phyloP scores from a whole-genome alignment of 2,888 invertebrate genomes.

The Silvanus unidentatus region DNA sequence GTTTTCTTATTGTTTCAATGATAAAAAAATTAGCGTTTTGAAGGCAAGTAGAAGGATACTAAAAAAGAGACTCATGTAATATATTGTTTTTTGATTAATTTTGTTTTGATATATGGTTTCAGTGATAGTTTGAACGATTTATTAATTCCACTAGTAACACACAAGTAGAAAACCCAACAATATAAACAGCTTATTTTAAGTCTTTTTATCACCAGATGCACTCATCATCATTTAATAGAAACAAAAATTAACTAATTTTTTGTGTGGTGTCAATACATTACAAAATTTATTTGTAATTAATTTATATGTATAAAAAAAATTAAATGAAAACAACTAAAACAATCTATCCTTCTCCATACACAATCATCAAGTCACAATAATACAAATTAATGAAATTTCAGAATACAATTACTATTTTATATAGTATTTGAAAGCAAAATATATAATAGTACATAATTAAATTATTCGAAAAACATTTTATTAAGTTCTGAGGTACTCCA shows the following conservation, averaged over 20 bases:
- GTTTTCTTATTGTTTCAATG: not conserved
- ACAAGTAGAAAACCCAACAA: constrained; percentile 31
- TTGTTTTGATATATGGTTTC: constrained; percentile 13
- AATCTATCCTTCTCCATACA: too few relatives aligned
- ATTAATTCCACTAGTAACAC: constrained; percentile 14
- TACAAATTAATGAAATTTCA: too few relatives aligned
- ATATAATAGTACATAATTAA: constrained; percentile 24
- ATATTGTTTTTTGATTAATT: constrained; percentile 2
- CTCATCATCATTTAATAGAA: constrained; percentile 6
- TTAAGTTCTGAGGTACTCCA: constrained; percentile 26
- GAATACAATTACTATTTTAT: constrained; percentile 8
- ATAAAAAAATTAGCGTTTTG: not conserved
- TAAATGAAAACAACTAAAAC: not conserved
- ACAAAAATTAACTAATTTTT: constrained; percentile 7
- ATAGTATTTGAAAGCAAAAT: constrained; percentile 22
- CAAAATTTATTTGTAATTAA: constrained; percentile 6
- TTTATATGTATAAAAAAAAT: constrained; percentile 20
- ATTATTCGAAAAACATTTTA: constrained; percentile 19
- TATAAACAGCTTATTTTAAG: constrained; percentile 25
- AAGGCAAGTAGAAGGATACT: not conserved
- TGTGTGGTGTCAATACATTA: too few relatives aligned
- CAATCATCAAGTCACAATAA: too few relatives aligned
- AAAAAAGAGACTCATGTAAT: too few relatives aligned
- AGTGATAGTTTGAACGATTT: constrained; percentile 8
- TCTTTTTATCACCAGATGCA: constrained; percentile 22